Conservation (phyloP, 2,888 invertebrate species). For the Drosophila subquinaria region DNA sequence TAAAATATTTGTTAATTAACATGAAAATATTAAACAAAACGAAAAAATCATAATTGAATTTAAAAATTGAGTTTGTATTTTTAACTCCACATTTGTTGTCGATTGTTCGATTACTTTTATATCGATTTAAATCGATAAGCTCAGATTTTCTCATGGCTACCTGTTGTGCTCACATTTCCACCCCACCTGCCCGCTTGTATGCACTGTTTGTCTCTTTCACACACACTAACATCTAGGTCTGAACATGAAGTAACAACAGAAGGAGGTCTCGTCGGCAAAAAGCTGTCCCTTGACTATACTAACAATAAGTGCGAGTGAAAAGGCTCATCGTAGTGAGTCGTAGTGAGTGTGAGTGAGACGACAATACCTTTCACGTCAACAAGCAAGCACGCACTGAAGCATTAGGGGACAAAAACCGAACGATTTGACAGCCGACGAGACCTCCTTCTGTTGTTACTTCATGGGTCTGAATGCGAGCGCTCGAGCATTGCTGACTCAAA, state of each 20-base stretch:
- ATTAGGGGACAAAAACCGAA: too few species aligned
- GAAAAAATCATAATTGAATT: not conserved
- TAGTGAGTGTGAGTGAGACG: too few species aligned
- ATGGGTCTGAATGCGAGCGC: slow-evolving; percentile 46
- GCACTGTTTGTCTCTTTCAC: slow-evolving; percentile 50
- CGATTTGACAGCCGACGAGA: too few species aligned
- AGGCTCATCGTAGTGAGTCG: too few species aligned
- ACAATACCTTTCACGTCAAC: too few species aligned
- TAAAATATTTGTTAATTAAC: not conserved
- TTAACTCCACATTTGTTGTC: not conserved
- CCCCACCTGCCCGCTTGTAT: slow-evolving; percentile 37
- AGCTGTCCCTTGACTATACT: too few species aligned
- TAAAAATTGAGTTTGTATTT: not conserved
- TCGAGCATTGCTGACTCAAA: slow-evolving; percentile 55
- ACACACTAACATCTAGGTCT: slow-evolving; percentile 43
- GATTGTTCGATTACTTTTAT: slow-evolving; percentile 13
- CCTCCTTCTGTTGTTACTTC: too few species aligned
- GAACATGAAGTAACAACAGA: too few species aligned
- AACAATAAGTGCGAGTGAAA: too few species aligned
- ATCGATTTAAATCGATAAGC: slow-evolving; percentile 47
- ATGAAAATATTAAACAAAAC: not conserved
- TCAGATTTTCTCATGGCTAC: slow-evolving; percentile 49
- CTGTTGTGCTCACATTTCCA: slow-evolving; percentile 50
- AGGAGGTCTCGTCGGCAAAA: too few species aligned
- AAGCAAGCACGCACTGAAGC: too few species aligned